These are phyloP conservation scores for Karalla daura DNA, from an alignment of 2,797 vertebrate genomes.

Conservation along the genomic window DNA sequence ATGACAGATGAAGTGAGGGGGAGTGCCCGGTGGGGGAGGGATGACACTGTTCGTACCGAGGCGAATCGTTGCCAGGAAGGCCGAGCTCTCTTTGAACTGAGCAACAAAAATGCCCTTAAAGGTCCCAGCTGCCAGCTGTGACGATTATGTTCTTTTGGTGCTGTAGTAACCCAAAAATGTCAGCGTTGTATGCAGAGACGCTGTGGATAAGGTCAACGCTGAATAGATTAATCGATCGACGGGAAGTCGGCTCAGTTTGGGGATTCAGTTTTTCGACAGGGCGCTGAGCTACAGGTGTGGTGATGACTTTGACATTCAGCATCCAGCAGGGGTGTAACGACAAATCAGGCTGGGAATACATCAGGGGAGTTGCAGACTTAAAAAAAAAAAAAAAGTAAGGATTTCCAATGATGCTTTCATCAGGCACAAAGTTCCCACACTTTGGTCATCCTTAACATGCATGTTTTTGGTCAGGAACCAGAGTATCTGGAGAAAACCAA, in stretches of 20 bases:
- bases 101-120: constrained; percentile 18
- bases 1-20: constrained; percentile 50
- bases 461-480: too few relatives aligned
- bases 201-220: not conserved
- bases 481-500: too few relatives aligned
- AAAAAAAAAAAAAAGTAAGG: too few relatives aligned
- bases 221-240: not conserved
- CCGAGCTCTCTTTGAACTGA: constrained; percentile 37
- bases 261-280: not conserved
- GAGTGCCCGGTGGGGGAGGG: not conserved
- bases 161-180: not conserved
- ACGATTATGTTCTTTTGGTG: not conserved
- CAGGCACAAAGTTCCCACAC: too few relatives aligned
- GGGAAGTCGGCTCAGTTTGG: not conserved
- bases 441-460: too few relatives aligned
- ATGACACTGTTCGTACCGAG: not conserved
- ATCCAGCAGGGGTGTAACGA: too few relatives aligned
- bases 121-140: not conserved
- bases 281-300: not conserved
- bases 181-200: not conserved
- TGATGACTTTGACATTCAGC: too few relatives aligned
- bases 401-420: too few relatives aligned
- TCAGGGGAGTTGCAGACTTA: too few relatives aligned
- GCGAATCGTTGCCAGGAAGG: constrained; percentile 11
- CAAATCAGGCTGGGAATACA: too few relatives aligned